Conservation (phyloP, 2,888 invertebrate genomes). For the Leptinotarsa tumamoca region DNA sequence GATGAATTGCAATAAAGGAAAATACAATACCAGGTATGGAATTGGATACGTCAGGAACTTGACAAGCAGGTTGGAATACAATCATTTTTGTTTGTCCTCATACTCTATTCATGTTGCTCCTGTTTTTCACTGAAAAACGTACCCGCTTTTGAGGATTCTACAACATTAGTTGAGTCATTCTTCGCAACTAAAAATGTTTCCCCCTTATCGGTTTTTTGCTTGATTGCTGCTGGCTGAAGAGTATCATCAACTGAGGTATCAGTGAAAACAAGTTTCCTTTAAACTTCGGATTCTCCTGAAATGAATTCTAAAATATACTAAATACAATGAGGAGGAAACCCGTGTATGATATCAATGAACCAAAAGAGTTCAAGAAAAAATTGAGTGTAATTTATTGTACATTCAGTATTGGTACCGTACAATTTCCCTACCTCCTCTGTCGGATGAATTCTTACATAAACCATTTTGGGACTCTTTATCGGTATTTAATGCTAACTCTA, state of each 20-base stretch:
- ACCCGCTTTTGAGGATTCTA: not conserved
- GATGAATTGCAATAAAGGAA: not conserved
- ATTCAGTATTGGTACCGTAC: not conserved
- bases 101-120: not conserved
- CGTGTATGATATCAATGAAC: not conserved
- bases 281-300: not conserved
- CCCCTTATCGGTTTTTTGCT: not conserved
- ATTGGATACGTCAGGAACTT: not conserved
- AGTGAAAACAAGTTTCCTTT: not conserved
- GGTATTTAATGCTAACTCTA: not conserved
- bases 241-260: not conserved
- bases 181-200: not conserved
- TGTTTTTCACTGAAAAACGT: not conserved
- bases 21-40: not conserved
- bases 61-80: not conserved
- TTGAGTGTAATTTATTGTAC: not conserved
- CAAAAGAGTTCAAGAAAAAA: not conserved
- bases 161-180: not conserved
- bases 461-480: not conserved
- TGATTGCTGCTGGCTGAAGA: not conserved
- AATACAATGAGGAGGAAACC: not conserved
- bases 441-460: not conserved
- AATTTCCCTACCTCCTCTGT: not conserved
- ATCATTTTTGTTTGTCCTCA: not conserved
- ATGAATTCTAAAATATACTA: not conserved